Percentiles rank a stretch among this genome's conserved stretches.
Evolutionary conservation across 2,888 invertebrate genomes (phyloP).

Genomic region (Polymixis lichenea): DNA sequence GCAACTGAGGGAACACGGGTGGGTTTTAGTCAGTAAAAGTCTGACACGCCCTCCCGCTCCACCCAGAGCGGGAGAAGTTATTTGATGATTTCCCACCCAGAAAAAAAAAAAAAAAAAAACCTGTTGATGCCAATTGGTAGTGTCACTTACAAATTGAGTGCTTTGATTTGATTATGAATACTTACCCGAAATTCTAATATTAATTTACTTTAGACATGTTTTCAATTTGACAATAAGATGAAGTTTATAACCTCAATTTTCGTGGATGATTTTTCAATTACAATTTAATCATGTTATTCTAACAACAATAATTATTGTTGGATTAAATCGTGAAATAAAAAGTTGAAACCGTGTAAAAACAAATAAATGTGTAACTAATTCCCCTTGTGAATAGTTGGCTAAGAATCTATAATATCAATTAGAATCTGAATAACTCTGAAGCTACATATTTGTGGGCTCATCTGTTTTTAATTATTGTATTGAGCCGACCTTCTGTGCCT

Average conservation of each 20-base stretch:
- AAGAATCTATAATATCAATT: too few relatives aligned
- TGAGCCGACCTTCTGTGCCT: conserved; percentile 4
- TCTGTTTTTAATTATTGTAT: background rate
- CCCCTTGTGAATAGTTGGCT: too few relatives aligned
- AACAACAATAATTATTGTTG: too few relatives aligned
- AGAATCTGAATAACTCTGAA: background rate
- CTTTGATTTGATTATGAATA: background rate
- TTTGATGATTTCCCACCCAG: too few relatives aligned
- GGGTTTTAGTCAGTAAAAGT: too few relatives aligned
- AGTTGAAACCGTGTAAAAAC: background rate
- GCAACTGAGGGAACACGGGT: too few relatives aligned
- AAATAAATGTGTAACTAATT: background rate
- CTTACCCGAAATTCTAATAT: background rate
- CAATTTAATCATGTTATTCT: too few relatives aligned
- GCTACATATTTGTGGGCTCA: background rate
- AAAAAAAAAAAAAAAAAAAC: too few relatives aligned
- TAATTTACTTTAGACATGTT: background rate
- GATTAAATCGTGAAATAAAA: too few relatives aligned
- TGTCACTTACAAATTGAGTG: background rate
- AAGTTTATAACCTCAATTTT: background rate
- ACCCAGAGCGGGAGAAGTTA: too few relatives aligned
- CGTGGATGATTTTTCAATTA: too few relatives aligned
- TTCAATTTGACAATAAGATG: background rate
- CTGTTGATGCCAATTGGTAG: background rate
- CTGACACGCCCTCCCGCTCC: too few relatives aligned